Evolutionary conservation across 2,888 invertebrate genomes (phyloP), one percentile per base, ranked within the genome.

Genomic region (Chrysolina oricalcia): DNA sequence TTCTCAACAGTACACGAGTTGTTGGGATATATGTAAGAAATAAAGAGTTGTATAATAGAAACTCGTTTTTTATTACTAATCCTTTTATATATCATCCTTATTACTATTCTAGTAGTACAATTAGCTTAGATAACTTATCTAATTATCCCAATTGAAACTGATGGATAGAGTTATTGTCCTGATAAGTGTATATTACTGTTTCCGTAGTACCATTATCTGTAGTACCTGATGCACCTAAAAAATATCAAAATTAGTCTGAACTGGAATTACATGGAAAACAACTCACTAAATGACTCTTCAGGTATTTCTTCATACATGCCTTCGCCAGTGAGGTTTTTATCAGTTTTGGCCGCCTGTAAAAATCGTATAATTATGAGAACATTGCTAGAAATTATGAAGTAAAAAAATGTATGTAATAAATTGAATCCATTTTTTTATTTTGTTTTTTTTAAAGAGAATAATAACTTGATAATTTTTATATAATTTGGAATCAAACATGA

Each of bases 311-410:
- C 91, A 83, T 89, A 90, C 41, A 86, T 76, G 40, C 90, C 84
- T 62, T 90, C 89, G 69, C 87, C 87, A 56, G 87, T 86, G 50
- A 89, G 83, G 76, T 88, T 89, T 82, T 91, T 91, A 76, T 91
- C 91, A 70, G 90, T 90, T 87, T 91, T 91, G 50, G 91, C 90
- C 9, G 91, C 90, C 91, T 91, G 81, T 76, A 88, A 88, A 77
- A 48, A 67, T 66, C 15, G 6, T 56, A 19, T 40, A 59, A 63
- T 35, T 35, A 35, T 35, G 8, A 35, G 35, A 35, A 35, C n/a
- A n/a, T n/a, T n/a, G n/a, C n/a, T n/a, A n/a, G n/a, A n/a, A n/a
- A n/a, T n/a, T n/a, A n/a, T n/a, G n/a, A n/a, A n/a, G n/a, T n/a
- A n/a, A n/a, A n/a, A n/a, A n/a, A n/a, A n/a, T n/a, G n/a, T n/a